Conservation (phyloP, 2,888 invertebrate species). For the Gymnocheta viridis region DNA sequence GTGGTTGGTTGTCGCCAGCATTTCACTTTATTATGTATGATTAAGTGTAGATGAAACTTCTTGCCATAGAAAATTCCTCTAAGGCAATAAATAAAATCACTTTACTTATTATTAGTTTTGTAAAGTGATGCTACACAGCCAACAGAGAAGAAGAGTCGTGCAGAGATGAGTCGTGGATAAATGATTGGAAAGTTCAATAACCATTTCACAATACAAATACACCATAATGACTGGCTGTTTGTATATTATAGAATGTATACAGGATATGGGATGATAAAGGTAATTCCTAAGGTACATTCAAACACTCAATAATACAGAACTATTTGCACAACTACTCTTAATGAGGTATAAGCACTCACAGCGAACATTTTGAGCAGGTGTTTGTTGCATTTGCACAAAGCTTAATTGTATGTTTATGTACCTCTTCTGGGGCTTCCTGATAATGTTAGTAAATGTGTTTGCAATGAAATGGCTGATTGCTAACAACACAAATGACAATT, state of each 20-base stretch:
- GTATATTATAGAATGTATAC: conserved; percentile 28
- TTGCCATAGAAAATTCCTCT: conserved; percentile 37
- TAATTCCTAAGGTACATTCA: conserved; percentile 23
- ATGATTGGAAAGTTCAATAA: conserved; percentile 53
- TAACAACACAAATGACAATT: conserved; percentile 52
- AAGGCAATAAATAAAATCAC: conserved; percentile 58
- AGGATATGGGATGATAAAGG: conserved; percentile 34
- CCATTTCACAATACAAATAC: conserved; percentile 46
- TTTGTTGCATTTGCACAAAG: conserved; percentile 41
- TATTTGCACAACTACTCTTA: conserved; percentile 7
- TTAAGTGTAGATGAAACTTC: background rate
- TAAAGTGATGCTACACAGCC: conserved; percentile 10
- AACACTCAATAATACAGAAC: conserved; percentile 16
- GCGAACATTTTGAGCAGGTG: conserved; percentile 46
- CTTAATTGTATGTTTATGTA: conserved; percentile 49
- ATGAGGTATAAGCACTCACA: conserved; percentile 29
- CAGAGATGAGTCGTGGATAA: background rate
- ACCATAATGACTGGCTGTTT: background rate
- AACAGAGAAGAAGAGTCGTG: conserved; percentile 1
- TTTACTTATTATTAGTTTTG: conserved; percentile 53
- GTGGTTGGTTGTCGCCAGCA: conserved; percentile 29
- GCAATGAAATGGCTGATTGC: conserved; percentile 55
- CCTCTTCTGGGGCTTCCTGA: conserved; percentile 56
- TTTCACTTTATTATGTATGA: conserved; percentile 20
- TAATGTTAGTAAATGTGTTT: conserved; percentile 62